Base-by-base conservation (phyloP, 1,140 invertebrate genomes). In the Drosophila teissieri region DNA sequence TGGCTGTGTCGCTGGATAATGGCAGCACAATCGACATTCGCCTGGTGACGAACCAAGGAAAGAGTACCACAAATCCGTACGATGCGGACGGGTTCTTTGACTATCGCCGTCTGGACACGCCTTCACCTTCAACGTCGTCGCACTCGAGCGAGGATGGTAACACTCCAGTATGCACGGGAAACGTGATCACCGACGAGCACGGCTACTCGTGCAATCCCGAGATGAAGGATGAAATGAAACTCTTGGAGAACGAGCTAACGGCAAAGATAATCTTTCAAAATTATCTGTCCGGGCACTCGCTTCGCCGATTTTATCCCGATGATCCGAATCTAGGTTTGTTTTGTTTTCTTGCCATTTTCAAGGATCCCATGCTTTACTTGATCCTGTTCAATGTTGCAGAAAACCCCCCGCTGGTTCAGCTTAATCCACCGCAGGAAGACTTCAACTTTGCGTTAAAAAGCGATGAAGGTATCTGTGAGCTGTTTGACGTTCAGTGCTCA, bases 391-490 rank as follows among this genome's bases (percentile, higher is more conserved):
- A 22, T 48, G 22, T 86, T 79, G 15, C 40, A 92, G 91, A 90
- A 81, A 92, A 92, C 65, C 78, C 91, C 3, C 91, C 91, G 3
- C 65, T 92, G 11, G 72, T 92, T 15, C 91, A 90, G 46, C 44
- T 92, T 1, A 92, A 92, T 73, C 91, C 91, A 27, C 91, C 91
- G 22, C 85, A 85, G 62, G 77, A 84, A 54, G 91, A 92, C 75
- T 92, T 91, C 24, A 89, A 86, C 53, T 92, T 90, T 53, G 89
- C 78, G 27, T 60, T 92, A 37, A 91, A 85, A 72, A 75, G 58
- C 58, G 90, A 92, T 62, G 91, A 92, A 62, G 91, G 91, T 22
- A 81, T 92, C 61, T 92, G 91, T 67, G 91, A 92, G 52, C 74
- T 92, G 19, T 92, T 92, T 64, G 91, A 92, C 65, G 80, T 92